Base-by-base conservation (phyloP, 1,140 invertebrate genomes). In the Euwallacea similis region DNA sequence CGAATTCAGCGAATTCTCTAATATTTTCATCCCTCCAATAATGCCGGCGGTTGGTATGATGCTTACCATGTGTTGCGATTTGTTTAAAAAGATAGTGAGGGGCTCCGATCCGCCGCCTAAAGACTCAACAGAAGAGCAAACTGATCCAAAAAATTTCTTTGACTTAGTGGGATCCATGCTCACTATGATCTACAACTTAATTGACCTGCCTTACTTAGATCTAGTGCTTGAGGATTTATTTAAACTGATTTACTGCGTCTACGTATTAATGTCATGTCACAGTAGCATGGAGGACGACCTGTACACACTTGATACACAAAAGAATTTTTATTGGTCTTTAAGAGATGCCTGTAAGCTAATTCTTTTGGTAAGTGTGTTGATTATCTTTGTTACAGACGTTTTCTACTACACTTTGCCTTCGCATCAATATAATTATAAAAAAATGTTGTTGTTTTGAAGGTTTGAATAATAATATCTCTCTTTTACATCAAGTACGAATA, bases 251-350 rank as follows among this genome's bases (percentile, higher is more conserved):
- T 68, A 73, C 41, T 73, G 66, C 44, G 46, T 73, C 6, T 69
- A 63, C 42, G 50, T 73, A 8, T 73, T 68, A 43, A 73, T 73
- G 71, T 42, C 65, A 15, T 73, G 71, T 41, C 61, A 73, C 42
- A 42, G 46, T 63, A 58, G 58, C 15, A 73, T 73, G 71, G 71
- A 73, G 33, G 10, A 41, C 4, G 9, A 56, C 10, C 41, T 73
- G 50, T 73, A 50, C 54, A 16, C 46, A 4, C 43, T 56, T 16
- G 21, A 13, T 46, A 8, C 43, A 3, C 42, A 63, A 11, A 73
- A 46, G n/a, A 33, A 58, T 47, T 47, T 66, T 15, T 43, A 56
- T 33, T 73, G 46, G 43, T 9, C 44, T 2, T n/a, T 73, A 10
- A 62, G 71, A 10, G 54, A 64, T 11, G 15, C 15, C 6, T 55